A percentile compares a stretch with the other conserved stretches of the same genome.
Evolutionary conservation across 2,113 vertebrate genomes (phyloP).

Genomic region (Arizona elegans): DNA sequence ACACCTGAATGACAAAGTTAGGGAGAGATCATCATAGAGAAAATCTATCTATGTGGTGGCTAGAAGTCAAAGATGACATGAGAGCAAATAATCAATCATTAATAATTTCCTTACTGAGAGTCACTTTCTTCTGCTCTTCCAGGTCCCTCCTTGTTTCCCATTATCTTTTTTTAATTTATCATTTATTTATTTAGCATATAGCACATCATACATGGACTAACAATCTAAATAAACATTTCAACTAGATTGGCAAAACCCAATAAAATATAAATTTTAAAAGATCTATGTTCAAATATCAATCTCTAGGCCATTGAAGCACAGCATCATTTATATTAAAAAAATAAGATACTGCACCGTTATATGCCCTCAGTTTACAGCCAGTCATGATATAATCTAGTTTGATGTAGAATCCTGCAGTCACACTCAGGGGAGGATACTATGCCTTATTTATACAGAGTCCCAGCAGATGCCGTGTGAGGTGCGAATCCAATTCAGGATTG

Average conservation of each 20-base stretch:
- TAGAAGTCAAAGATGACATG: neutral
- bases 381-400: neutral
- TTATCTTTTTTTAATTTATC: neutral
- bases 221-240: neutral
- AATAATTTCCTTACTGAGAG: neutral
- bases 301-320: neutral
- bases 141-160: neutral
- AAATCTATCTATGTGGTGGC: neutral
- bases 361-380: neutral
- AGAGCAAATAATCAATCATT: neutral
- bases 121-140: neutral
- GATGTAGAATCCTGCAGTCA: neutral
- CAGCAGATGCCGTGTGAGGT: neutral
- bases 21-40: neutral
- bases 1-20: neutral
- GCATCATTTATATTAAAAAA: neutral
- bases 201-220: neutral
- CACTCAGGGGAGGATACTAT: neutral
- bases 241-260: neutral
- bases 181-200: neutral
- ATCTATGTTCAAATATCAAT: neutral
- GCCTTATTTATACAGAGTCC: neutral
- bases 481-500: neutral
- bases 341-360: neutral
- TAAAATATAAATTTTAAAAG: neutral